Percentiles rank a stretch among this genome's conserved stretches.
phyloP scores from a whole-genome alignment of 1,140 invertebrate species.

The Drosophila tani region DNA sequence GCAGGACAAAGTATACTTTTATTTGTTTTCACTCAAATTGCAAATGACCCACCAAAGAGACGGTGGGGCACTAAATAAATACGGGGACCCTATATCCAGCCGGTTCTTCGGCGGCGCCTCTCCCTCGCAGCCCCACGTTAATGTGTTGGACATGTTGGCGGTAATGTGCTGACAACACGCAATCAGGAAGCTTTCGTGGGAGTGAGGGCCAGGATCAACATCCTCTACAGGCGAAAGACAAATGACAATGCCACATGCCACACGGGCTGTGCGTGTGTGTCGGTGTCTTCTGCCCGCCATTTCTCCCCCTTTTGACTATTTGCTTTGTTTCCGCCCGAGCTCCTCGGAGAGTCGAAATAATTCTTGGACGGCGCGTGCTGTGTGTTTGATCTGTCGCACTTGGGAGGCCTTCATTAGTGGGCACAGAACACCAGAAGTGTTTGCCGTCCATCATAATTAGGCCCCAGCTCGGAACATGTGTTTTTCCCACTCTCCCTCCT shows the following conservation, averaged over 20 bases:
- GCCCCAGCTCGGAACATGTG: conserved; percentile 29
- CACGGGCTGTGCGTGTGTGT: conserved; percentile 10
- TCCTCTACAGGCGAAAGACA: conserved; percentile 54
- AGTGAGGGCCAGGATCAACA: conserved; percentile 14
- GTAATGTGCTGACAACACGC: conserved; percentile 80
- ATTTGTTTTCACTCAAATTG: conserved; percentile 75
- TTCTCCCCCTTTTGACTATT: conserved; percentile 42
- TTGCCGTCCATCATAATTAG: conserved; percentile 78
- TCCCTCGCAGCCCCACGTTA: conserved; percentile 34
- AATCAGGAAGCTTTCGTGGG: conserved; percentile 39
- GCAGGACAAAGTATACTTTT: conserved; percentile 18
- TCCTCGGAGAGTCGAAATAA: conserved; percentile 44
- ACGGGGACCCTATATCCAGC: conserved; percentile 15
- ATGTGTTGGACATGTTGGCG: conserved; percentile 78
- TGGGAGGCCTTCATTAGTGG: conserved; percentile 77
- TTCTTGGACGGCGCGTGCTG: conserved; percentile 44
- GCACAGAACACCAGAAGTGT: conserved; percentile 61
- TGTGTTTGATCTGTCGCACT: conserved; percentile 69
- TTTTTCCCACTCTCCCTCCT: not conserved
- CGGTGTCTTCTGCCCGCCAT: not conserved
- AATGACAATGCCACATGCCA: conserved; percentile 79
- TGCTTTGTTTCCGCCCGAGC: conserved; percentile 53
- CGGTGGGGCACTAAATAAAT: conserved; percentile 55
- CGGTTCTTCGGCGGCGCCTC: not conserved
- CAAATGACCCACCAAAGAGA: conserved; percentile 46